A percentile compares a stretch with the other conserved stretches of the same genome.
Evolutionary conservation across 64 coral and sea anemone genomes (phyloP).

Genomic region (Catalaphyllia jardinei): DNA sequence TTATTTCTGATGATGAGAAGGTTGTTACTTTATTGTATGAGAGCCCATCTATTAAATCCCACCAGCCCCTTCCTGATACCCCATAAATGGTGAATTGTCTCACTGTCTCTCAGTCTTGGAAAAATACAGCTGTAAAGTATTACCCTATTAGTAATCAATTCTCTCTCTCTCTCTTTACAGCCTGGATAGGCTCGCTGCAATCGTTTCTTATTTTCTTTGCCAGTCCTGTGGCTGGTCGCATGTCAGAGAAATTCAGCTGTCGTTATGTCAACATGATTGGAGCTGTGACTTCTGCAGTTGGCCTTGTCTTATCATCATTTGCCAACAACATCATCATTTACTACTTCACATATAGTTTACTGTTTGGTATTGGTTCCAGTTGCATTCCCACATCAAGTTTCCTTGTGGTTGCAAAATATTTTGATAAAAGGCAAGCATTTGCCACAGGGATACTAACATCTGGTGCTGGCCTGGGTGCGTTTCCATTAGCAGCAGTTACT

Average conservation of each 20-base stretch:
- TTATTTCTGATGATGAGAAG: too few relatives aligned
- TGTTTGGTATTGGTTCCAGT: conserved; percentile 22
- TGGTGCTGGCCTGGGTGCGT: conserved; percentile 23
- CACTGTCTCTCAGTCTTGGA: not conserved
- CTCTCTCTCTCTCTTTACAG: conserved; percentile 8
- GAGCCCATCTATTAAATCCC: too few relatives aligned
- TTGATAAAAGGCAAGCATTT: conserved; percentile 2
- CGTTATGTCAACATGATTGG: conserved; percentile 32
- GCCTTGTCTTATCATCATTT: conserved; percentile 44
- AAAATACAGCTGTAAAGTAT: not conserved
- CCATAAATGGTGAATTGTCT: too few relatives aligned
- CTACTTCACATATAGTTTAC: conserved; percentile 37
- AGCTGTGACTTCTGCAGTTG: not conserved
- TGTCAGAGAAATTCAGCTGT: conserved; percentile 40
- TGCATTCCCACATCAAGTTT: conserved; percentile 36
- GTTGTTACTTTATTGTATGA: too few relatives aligned
- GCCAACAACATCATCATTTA: conserved; percentile 32
- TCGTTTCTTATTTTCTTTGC: conserved; percentile 18
- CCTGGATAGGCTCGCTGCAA: conserved; percentile 36
- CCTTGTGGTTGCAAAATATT: conserved; percentile 37
- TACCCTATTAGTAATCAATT: not conserved
- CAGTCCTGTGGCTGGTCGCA: conserved; percentile 29
- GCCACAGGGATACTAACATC: conserved; percentile 47
- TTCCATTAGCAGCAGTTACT: conserved; percentile 34
- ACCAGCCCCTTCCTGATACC: too few relatives aligned